Evolutionary conservation across 2,888 invertebrate species (phyloP).

Genomic region (Encarsia formosa): DNA sequence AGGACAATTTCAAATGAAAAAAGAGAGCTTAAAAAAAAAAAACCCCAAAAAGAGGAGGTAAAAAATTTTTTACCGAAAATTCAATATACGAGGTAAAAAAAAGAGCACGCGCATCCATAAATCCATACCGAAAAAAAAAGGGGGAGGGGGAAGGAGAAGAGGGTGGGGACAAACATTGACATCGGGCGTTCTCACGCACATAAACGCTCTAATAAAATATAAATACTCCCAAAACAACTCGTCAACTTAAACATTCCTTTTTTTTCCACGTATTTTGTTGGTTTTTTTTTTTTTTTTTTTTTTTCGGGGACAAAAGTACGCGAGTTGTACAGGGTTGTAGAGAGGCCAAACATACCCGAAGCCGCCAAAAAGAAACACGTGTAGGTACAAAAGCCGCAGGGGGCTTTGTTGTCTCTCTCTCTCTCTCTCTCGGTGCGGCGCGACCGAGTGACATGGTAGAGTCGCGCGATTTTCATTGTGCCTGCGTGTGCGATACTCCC

Average conservation of each 20-base stretch:
- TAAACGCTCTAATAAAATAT: constrained; percentile 15
- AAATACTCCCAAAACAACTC: constrained; percentile 18
- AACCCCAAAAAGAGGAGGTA: background rate
- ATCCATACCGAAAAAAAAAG: background rate
- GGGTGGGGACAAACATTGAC: background rate
- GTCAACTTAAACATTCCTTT: constrained; percentile 21
- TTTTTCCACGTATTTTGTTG: too few species aligned
- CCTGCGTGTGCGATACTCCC: too few species aligned
- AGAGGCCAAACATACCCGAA: background rate
- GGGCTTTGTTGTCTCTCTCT: constrained; percentile 10
- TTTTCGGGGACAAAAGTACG: too few species aligned
- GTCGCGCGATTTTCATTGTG: constrained; percentile 36
- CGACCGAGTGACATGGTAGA: constrained; percentile 34
- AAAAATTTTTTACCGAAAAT: too few species aligned
- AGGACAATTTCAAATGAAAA: background rate
- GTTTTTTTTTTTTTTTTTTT: background rate
- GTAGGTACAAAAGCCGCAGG: constrained; percentile 25
- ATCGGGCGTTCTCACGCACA: background rate
- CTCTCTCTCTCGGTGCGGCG: background rate
- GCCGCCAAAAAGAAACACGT: constrained; percentile 13
- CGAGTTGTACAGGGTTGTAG: too few species aligned
- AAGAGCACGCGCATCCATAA: too few species aligned
- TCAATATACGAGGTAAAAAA: too few species aligned
- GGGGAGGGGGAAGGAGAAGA: background rate
- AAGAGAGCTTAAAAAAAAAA: background rate